A percentile compares a stretch with the other conserved stretches of the same genome.
phyloP scores from a whole-genome alignment of 2,888 invertebrate species.

The Polylopha cassiicola region DNA sequence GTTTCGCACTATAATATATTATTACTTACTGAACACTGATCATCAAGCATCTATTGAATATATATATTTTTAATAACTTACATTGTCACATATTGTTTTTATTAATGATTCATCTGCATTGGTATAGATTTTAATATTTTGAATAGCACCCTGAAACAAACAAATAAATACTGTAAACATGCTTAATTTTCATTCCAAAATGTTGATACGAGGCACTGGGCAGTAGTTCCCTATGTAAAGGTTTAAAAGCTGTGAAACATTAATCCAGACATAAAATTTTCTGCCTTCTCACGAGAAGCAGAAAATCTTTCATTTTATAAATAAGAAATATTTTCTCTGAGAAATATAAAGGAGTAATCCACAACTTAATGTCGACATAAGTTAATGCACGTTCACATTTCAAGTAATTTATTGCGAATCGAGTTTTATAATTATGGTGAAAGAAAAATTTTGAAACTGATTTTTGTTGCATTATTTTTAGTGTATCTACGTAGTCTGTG shows the following conservation, averaged over 20 bases:
- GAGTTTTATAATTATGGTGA: not conserved
- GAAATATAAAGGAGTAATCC: constrained; percentile 25
- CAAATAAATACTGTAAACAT: constrained; percentile 8
- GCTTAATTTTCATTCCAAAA: no score
- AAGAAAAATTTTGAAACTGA: constrained; percentile 2
- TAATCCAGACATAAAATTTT: no score
- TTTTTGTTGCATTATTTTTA: not conserved
- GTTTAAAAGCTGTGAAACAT: no score
- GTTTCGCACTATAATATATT: no score
- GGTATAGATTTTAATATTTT: constrained; percentile 39
- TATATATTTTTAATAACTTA: constrained; percentile 33
- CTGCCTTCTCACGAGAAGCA: no score
- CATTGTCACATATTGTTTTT: constrained; percentile 34
- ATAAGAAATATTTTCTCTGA: constrained; percentile 21
- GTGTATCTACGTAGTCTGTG: constrained; percentile 9
- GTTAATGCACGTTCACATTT: constrained; percentile 17
- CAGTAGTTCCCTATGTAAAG: no score
- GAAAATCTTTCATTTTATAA: constrained; percentile 10
- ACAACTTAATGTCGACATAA: constrained; percentile 19
- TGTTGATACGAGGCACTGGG: no score
- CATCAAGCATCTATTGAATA: no score
- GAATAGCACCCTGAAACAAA: constrained; percentile 53
- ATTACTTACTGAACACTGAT: no score
- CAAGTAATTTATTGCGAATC: not conserved
- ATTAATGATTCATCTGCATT: constrained; percentile 26